Conservation (phyloP, 2,113 vertebrate species). For the Clarias magur region DNA sequence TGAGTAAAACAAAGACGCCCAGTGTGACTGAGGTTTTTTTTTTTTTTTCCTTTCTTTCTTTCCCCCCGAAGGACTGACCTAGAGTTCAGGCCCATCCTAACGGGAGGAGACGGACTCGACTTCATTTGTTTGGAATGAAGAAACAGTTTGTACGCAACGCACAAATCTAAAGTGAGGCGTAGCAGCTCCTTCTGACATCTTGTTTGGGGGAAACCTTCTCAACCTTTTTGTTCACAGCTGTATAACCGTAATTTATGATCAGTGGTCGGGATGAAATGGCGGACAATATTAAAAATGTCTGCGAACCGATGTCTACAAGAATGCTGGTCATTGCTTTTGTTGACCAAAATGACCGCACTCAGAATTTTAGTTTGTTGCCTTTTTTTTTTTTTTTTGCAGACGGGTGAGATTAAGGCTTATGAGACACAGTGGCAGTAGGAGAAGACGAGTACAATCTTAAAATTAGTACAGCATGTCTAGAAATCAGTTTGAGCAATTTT, state of each 20-base stretch:
- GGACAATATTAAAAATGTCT: too few species aligned
- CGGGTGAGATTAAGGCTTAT: neutral
- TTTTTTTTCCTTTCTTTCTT: too few species aligned
- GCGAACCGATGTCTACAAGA: too few species aligned
- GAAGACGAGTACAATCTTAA: too few species aligned
- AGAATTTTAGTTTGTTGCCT: neutral
- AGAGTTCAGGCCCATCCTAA: slow-evolving; percentile 3
- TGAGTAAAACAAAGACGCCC: slow-evolving; percentile 46
- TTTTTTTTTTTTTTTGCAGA: too few species aligned
- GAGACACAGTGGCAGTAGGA: too few species aligned
- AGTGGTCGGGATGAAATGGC: neutral
- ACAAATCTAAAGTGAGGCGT: neutral
- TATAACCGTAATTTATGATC: neutral
- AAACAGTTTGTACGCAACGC: neutral
- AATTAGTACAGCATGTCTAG: too few species aligned
- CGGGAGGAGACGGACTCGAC: neutral
- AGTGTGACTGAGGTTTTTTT: slow-evolving; percentile 45
- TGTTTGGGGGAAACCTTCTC: neutral
- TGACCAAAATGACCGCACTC: neutral
- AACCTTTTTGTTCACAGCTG: neutral
- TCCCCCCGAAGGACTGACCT: neutral
- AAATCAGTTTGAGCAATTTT: too few species aligned
- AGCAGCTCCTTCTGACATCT: neutral
- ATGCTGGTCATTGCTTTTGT: neutral
- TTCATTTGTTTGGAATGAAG: slow-evolving; percentile 25